These are phyloP conservation scores for Nematopogon swammerdamellus DNA, from an alignment of 2,888 invertebrate genomes.

Conservation along the genomic window DNA sequence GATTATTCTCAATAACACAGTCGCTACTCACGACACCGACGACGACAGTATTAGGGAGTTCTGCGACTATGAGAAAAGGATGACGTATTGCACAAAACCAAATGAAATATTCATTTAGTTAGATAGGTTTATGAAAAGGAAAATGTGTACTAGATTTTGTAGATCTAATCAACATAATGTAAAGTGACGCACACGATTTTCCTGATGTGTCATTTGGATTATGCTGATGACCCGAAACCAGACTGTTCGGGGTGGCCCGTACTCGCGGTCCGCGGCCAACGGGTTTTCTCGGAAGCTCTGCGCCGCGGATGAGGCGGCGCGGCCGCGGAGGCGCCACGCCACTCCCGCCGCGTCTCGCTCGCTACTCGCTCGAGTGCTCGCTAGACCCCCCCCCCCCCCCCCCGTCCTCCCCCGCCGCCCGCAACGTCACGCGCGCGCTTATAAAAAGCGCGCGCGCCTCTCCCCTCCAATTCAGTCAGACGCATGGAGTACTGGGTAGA, in stretches of 20 bases:
- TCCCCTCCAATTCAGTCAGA: slow-evolving; percentile 46
- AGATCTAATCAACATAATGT: background rate
- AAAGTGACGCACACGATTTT: background rate
- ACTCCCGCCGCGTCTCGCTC: slow-evolving; percentile 34
- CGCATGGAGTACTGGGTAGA: slow-evolving; percentile 61
- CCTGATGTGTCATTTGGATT: background rate
- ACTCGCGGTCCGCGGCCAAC: too few species aligned
- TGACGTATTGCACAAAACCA: too few species aligned
- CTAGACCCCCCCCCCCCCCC: slow-evolving; percentile 22
- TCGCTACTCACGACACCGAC: too few species aligned
- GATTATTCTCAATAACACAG: too few species aligned
- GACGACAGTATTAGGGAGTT: too few species aligned
- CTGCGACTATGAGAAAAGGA: too few species aligned
- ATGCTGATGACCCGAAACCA: too few species aligned
- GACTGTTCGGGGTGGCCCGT: too few species aligned
- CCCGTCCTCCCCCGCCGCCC: slow-evolving; percentile 18
- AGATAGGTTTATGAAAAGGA: too few species aligned
- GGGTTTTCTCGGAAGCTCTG: too few species aligned
- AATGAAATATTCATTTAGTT: too few species aligned
- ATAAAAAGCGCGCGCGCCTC: slow-evolving; percentile 47
- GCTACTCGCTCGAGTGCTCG: slow-evolving; percentile 52
- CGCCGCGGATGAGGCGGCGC: background rate
- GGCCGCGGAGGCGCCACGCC: slow-evolving; percentile 18
- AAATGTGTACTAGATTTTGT: too few species aligned
- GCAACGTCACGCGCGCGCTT: slow-evolving; percentile 41